These are phyloP conservation scores for Podargus strigoides DNA, from an alignment of 2,797 vertebrate genomes.

Conservation along the genomic window DNA sequence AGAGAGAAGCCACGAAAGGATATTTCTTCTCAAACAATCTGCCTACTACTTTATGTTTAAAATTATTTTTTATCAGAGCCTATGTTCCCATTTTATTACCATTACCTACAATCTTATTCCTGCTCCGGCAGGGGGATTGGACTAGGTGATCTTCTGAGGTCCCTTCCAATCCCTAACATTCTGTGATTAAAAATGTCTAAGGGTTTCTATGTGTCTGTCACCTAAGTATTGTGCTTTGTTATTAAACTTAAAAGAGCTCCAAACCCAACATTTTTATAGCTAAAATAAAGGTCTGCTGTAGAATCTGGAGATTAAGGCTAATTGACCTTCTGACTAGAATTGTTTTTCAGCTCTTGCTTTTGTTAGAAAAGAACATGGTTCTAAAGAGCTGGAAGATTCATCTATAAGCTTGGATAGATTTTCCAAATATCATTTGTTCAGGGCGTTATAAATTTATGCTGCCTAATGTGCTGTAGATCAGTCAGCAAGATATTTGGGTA, in stretches of 20 bases:
- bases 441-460: neutral
- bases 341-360: neutral
- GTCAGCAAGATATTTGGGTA: neutral
- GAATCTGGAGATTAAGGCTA: neutral
- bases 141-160: too few relatives aligned
- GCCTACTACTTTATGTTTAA: neutral
- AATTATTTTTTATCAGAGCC: neutral
- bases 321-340: neutral
- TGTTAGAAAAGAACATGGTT: neutral
- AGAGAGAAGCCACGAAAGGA: neutral
- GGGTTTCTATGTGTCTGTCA: neutral
- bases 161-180: too few relatives aligned
- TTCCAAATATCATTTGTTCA: neutral
- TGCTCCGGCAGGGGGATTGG: too few relatives aligned
- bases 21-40: neutral
- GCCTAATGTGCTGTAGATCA: neutral
- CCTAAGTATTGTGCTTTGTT: neutral
- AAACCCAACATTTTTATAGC: neutral
- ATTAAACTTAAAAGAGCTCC: neutral
- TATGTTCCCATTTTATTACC: neutral
- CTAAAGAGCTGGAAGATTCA: neutral
- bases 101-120: neutral
- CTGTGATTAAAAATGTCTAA: neutral
- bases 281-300: neutral
- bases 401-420: neutral